Evolutionary conservation across 2,797 vertebrate species (phyloP).

Genomic region (Mormyrops attenuatus): DNA sequence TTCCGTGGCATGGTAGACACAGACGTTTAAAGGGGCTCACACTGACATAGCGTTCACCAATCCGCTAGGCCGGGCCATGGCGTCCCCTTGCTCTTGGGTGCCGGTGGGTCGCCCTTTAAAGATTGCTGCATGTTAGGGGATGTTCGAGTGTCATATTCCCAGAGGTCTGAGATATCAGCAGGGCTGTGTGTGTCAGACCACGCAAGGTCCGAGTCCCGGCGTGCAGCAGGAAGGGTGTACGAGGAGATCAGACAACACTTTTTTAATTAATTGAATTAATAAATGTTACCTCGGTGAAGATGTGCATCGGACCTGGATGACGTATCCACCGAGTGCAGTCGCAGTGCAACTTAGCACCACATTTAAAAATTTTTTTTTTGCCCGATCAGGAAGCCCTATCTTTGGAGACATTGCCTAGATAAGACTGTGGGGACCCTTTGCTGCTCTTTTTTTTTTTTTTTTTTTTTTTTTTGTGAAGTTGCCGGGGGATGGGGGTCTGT

Average conservation of each 20-base stretch:
- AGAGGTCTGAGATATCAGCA: conserved; percentile 62
- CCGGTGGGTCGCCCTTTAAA: conserved; percentile 66
- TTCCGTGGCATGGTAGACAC: background rate
- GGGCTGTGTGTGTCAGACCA: conserved; percentile 55
- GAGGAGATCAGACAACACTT: background rate
- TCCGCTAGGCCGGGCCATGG: conserved; percentile 28
- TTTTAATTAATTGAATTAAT: background rate
- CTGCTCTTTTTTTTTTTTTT: background rate
- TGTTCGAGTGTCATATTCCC: conserved; percentile 58
- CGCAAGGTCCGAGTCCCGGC: background rate
- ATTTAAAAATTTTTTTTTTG: background rate
- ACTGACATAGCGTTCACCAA: background rate
- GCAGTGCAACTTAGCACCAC: background rate
- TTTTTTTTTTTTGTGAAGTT: background rate
- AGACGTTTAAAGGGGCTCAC: background rate
- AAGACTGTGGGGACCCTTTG: background rate
- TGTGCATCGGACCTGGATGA: background rate
- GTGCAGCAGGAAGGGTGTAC: background rate
- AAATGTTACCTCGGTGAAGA: background rate
- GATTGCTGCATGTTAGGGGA: conserved; percentile 69
- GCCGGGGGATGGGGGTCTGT: background rate
- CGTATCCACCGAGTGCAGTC: background rate
- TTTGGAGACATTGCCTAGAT: background rate
- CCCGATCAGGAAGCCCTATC: background rate
- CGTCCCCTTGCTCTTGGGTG: background rate